phyloP scores from a whole-genome alignment of 2,888 invertebrate genomes.

The Ametastegia equiseti region DNA sequence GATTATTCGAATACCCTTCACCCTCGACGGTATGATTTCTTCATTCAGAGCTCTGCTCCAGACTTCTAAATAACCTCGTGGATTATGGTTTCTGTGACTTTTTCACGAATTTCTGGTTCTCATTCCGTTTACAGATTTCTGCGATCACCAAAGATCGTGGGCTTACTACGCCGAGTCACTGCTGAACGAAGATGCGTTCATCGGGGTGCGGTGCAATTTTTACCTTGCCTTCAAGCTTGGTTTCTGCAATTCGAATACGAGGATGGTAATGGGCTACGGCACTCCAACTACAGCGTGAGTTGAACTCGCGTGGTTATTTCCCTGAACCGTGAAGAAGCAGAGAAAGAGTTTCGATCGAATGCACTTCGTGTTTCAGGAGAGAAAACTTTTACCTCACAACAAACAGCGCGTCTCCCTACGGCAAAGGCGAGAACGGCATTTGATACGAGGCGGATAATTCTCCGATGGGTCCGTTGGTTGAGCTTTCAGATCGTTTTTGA shows the following conservation, averaged over 20 bases:
- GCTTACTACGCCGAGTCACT: conserved; percentile 76
- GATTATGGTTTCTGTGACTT: neutral
- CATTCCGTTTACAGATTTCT: conserved; percentile 73
- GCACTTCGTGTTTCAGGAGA: conserved; percentile 52
- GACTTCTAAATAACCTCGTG: too few species aligned
- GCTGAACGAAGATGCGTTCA: neutral
- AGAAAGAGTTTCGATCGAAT: neutral
- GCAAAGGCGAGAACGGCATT: conserved; percentile 39
- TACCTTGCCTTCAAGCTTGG: conserved; percentile 24
- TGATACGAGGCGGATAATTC: neutral
- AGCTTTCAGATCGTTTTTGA: neutral
- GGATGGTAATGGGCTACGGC: conserved; percentile 55
- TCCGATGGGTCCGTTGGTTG: neutral
- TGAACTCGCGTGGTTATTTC: neutral
- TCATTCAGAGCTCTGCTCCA: too few species aligned
- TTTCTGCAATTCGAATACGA: conserved; percentile 49
- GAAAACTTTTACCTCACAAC: conserved; percentile 62
- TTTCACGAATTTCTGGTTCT: neutral
- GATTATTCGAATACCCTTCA: neutral
- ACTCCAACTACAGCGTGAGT: conserved; percentile 19
- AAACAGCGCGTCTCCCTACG: conserved; percentile 55
- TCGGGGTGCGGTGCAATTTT: conserved; percentile 53
- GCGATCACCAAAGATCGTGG: conserved; percentile 78
- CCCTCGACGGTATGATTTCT: neutral
- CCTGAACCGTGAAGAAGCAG: neutral